Percentiles rank a stretch among this genome's conserved stretches.
These are phyloP conservation scores for Empis livida DNA, from an alignment of 2,888 invertebrate genomes.

Conservation along the genomic window DNA sequence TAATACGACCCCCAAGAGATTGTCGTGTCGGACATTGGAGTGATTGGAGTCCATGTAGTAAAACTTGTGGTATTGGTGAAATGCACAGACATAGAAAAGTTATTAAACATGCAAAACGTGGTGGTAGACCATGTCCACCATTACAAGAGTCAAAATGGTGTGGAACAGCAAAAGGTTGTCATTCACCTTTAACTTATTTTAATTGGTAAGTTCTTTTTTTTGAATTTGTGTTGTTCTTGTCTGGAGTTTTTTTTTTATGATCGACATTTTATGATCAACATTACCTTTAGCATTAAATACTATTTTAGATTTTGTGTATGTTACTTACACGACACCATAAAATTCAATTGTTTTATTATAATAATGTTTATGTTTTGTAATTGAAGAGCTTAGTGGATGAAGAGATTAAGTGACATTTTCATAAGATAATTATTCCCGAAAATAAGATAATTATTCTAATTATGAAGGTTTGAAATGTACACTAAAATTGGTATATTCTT, in stretches of 20 bases:
- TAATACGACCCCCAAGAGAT: conserved; percentile 52
- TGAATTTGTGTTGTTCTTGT: background rate
- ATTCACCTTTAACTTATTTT: conserved; percentile 44
- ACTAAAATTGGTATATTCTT: no score
- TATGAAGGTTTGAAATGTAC: no score
- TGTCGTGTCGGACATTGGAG: conserved; percentile 80
- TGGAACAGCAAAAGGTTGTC: conserved; percentile 58
- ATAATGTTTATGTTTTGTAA: no score
- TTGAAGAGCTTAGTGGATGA: no score
- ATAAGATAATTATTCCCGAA: no score
- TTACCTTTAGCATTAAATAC: no score
- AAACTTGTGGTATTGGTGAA: conserved; percentile 81
- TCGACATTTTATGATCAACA: no score
- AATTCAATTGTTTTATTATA: no score
- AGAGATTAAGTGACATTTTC: no score
- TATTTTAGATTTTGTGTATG: no score
- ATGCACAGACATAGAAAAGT: conserved; percentile 69
- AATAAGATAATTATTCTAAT: no score
- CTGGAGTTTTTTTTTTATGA: background rate
- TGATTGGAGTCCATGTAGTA: conserved; percentile 76
- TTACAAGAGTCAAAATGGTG: conserved; percentile 81
- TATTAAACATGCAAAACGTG: conserved; percentile 60
- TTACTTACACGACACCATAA: no score
- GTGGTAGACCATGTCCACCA: conserved; percentile 72
- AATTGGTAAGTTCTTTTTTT: conserved; percentile 46